These are phyloP conservation scores for Phortica magna DNA, from an alignment of 2,888 invertebrate genomes.

Conservation along the genomic window DNA sequence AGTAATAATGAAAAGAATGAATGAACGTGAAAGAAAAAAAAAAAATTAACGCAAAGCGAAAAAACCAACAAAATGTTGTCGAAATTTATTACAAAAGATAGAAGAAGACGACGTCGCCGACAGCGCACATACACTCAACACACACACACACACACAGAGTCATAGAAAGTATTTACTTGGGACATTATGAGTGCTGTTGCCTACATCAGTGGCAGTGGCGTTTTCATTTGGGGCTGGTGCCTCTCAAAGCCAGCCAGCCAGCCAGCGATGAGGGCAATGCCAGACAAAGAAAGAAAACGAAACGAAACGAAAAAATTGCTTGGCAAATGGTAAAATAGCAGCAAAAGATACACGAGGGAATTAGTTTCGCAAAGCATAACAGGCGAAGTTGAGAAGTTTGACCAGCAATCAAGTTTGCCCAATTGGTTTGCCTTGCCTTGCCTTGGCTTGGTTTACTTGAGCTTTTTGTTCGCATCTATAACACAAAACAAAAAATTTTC, in stretches of 20 bases:
- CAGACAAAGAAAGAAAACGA: neutral
- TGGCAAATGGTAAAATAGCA: constrained; percentile 13
- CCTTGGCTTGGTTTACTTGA: neutral
- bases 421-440: constrained; percentile 4
- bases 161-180: constrained; percentile 36
- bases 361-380: neutral
- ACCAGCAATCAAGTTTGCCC: neutral
- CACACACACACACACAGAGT: neutral
- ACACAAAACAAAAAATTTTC: neutral
- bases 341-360: constrained; percentile 18
- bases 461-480: neutral
- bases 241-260: too few species aligned
- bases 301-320: constrained; percentile 8
- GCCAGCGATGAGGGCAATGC: too few species aligned
- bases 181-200: constrained; percentile 30
- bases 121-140: neutral
- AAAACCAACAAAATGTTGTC: constrained; percentile 35
- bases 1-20: constrained; percentile 35
- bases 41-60: constrained; percentile 1
- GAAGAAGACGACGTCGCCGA: constrained; percentile 36
- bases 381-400: neutral
- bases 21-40: constrained; percentile 35
- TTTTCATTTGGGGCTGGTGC: neutral
- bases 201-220: neutral
- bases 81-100: constrained; percentile 66